These are phyloP conservation scores for Scylla paramamosain DNA, from an alignment of 1,140 invertebrate genomes.

Conservation along the genomic window DNA sequence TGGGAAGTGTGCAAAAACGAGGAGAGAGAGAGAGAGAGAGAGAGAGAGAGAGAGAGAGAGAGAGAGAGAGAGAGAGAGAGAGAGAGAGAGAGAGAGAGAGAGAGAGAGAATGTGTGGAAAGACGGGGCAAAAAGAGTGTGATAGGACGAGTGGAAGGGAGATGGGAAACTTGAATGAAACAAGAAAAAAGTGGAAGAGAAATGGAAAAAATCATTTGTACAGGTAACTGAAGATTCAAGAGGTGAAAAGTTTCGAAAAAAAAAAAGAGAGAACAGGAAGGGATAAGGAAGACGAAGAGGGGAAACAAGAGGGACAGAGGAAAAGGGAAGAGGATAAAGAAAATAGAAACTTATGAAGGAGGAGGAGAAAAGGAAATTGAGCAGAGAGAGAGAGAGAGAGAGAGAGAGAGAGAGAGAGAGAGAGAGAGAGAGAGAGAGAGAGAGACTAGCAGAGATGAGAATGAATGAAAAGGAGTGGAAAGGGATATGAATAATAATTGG, in stretches of 20 bases:
- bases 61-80: not conserved
- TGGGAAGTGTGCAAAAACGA: not conserved
- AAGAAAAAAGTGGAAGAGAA: not conserved
- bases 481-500: no score
- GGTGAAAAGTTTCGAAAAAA: no score
- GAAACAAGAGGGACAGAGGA: not conserved
- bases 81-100: not conserved
- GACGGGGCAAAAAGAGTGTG: not conserved
- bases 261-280: not conserved
- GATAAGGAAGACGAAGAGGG: not conserved
- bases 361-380: not conserved
- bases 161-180: not conserved
- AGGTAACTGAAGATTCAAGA: not conserved
- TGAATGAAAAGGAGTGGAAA: no score
- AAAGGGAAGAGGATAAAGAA: not conserved
- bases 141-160: not conserved
- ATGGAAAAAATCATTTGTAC: not conserved
- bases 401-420: slow-evolving; percentile 6
- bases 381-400: not conserved
- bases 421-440: not conserved
- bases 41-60: not conserved
- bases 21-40: not conserved
- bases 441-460: no score
- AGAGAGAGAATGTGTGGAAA: not conserved
- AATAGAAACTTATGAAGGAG: not conserved